phyloP scores from a whole-genome alignment of 2,797 vertebrate genomes.

The Chaenodraco wilsoni region DNA sequence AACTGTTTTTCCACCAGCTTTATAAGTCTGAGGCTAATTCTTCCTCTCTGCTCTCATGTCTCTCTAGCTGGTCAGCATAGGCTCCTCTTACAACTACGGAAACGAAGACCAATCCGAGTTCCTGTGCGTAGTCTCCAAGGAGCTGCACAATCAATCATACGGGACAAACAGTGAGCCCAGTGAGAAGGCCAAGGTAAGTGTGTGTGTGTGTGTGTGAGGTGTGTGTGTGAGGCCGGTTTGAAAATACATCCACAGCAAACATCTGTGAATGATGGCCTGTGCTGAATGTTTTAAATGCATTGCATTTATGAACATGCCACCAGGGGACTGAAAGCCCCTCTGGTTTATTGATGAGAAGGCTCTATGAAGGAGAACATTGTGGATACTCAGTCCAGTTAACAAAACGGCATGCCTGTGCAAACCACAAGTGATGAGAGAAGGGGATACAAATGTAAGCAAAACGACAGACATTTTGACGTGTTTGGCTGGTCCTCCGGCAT shows the following conservation, averaged over 20 bases:
- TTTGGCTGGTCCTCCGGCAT: too few relatives aligned
- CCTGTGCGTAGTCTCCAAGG: slow-evolving; percentile 98
- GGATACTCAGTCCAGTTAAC: slow-evolving; percentile 33
- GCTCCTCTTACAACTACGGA: slow-evolving; percentile 98
- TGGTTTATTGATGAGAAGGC: slow-evolving; percentile 68
- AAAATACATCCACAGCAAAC: slow-evolving; percentile 54
- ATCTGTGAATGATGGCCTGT: slow-evolving; percentile 61
- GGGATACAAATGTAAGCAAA: neutral
- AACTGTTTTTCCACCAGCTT: slow-evolving; percentile 25
- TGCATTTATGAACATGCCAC: slow-evolving; percentile 53
- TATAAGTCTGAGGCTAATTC: slow-evolving; percentile 17
- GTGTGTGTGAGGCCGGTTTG: slow-evolving; percentile 22
- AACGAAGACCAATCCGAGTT: slow-evolving; percentile 99
- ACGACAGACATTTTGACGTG: too few relatives aligned
- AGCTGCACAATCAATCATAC: slow-evolving; percentile 95
- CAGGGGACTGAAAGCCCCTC: slow-evolving; percentile 44
- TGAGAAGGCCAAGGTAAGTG: slow-evolving; percentile 97
- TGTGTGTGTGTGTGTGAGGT: slow-evolving; percentile 29
- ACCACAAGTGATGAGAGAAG: slow-evolving; percentile 12
- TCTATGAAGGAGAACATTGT: slow-evolving; percentile 50
- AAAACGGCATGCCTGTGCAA: slow-evolving; percentile 17
- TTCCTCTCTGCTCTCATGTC: slow-evolving; percentile 50
- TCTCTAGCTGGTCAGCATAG: slow-evolving; percentile 94
- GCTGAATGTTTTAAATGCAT: slow-evolving; percentile 56
- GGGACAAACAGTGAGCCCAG: slow-evolving; percentile 95